Evolutionary conservation across 2,113 vertebrate genomes (phyloP).

Genomic region (Myotis lucifugus): DNA sequence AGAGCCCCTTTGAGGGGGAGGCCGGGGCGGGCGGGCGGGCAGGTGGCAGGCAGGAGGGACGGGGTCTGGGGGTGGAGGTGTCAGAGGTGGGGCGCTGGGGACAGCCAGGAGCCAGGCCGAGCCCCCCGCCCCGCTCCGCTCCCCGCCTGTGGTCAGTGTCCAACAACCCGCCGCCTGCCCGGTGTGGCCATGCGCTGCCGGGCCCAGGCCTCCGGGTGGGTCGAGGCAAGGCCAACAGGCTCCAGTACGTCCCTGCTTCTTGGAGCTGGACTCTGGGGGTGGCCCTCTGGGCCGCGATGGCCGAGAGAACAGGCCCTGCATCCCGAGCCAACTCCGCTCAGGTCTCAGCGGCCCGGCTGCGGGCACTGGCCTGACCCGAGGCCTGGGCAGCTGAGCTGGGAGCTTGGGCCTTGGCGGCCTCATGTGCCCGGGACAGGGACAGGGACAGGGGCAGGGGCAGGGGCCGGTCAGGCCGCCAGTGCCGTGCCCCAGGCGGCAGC

Average conservation of each 20-base stretch:
- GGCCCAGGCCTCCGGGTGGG: not conserved
- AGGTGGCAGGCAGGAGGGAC: not conserved
- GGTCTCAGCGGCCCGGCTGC: not conserved
- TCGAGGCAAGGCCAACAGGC: not conserved
- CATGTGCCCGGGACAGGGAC: not conserved
- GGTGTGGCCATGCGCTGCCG: fast-evolving
- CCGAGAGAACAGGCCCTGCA: fast-evolving
- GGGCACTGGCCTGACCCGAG: not conserved
- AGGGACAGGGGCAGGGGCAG: not conserved
- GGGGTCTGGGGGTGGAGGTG: not conserved
- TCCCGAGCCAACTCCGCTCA: not conserved
- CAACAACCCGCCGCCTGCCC: no score
- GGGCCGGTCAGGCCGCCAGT: not conserved
- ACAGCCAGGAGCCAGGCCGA: not conserved
- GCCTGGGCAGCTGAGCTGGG: not conserved
- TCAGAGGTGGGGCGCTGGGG: no score
- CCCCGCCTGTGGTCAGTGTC: fast-evolving
- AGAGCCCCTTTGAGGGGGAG: not conserved
- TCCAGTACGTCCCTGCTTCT: not conserved
- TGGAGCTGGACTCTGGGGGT: not conserved
- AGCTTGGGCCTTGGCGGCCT: not conserved
- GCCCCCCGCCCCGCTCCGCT: not conserved
- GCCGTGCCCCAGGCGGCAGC: not conserved
- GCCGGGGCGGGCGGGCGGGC: no score
- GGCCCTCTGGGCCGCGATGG: not conserved